A percentile compares a stretch with the other conserved stretches of the same genome.
Evolutionary conservation across 2,113 vertebrate genomes (phyloP).

Genomic region (Crotalus helleri): DNA sequence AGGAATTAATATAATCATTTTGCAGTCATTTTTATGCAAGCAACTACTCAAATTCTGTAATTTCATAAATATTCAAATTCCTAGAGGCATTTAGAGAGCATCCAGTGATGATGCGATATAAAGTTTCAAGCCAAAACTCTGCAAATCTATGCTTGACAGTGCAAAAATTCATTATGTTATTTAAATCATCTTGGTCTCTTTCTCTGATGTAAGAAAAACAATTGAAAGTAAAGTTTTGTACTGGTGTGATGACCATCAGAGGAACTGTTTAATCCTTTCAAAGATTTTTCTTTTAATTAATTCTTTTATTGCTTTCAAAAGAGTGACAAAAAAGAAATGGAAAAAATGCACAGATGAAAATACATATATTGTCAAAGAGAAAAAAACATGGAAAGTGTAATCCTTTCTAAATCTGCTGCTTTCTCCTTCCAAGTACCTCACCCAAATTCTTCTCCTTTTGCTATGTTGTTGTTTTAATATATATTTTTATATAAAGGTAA

Average conservation of each 20-base stretch:
- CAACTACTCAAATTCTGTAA: not conserved
- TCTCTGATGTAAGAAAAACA: not conserved
- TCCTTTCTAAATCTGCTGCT: not conserved
- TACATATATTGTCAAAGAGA: not conserved
- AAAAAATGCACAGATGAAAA: not conserved
- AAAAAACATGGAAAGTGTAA: not conserved
- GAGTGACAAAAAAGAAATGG: not conserved
- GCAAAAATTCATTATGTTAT: not conserved
- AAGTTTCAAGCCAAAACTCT: not conserved
- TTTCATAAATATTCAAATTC: not conserved
- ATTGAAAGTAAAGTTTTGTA: not conserved
- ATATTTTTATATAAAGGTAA: not conserved
- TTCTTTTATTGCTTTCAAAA: not conserved
- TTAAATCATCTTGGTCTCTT: not conserved
- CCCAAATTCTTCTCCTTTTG: not conserved
- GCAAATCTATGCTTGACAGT: not conserved
- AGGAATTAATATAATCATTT: not conserved
- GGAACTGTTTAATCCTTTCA: not conserved
- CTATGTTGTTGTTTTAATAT: not conserved
- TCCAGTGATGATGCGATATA: not conserved
- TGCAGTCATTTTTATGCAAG: not conserved
- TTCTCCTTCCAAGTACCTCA: not conserved
- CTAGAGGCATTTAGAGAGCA: not conserved
- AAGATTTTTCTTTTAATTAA: not conserved
- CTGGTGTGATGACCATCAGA: too few relatives aligned